Base-by-base conservation (phyloP, 2,113 vertebrate genomes). In the Brevimyrus niger region DNA sequence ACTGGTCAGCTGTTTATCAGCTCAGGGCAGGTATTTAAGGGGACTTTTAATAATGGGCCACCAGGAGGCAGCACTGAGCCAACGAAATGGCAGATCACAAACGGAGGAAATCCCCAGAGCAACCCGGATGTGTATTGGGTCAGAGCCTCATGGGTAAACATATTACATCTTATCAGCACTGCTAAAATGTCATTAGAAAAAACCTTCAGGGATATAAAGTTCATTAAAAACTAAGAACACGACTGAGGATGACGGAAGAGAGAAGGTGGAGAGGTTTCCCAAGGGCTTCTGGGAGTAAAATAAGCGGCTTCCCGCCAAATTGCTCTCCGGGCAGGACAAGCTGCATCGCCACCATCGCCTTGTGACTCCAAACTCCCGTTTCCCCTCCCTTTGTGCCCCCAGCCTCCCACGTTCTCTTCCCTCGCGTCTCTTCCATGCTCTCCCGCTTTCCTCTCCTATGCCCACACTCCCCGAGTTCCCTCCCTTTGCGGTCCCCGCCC, bases 341-440 rank as follows among this genome's bases (percentile, higher is more conserved):
- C 10, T 11, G 19, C 23, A 23, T 84, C 38, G 4, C 23, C 23
- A 51, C 61, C 91, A 51, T 91, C 61, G 86, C 90, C 38, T 44
- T 84, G 7, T 84, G 42, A 3, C 19, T 4, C 15, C 42, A n/a
- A 42, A 44, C 80, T 47, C 44, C 19, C 21, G 1, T 1, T 44
- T 69, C 13, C 10, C n/a, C 10, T 31, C n/a, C 61, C 10, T 3
- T 44, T 38, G 7, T 84, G 42, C 5, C 27, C 44, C 8, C 9
- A 23, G 5, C 44, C 21, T n/a, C 21, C 19, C 21, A 11, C 42
- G n/a, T 48, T 46, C 82, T 21, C 82, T 27, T 19, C 44, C 82
- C 82, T 23, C 0, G 7, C 27, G 44, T 6, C 50, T 17, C 44
- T 6, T 5, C 4, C 6, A 2, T 48, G 15, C 50, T n/a, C 13